Base-by-base conservation (phyloP, 2,888 invertebrate genomes). In the Pteria penguin region DNA sequence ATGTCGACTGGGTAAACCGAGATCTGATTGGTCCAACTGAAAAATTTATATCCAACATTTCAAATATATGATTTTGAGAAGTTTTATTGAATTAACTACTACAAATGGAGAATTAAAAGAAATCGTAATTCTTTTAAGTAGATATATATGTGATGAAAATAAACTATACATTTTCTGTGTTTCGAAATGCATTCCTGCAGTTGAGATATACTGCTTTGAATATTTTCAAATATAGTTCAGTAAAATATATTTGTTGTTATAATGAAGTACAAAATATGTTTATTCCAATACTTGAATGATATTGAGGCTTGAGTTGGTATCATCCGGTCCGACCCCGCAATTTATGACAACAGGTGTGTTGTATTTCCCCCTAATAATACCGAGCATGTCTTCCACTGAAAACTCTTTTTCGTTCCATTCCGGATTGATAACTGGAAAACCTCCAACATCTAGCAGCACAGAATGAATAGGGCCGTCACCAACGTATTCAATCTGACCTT, bases 1-100 rank as follows among this genome's bases (percentile, higher is more conserved):
- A 88, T 97, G 97, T 55, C 96, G 93, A 84, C 93, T 96, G 2
- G 97, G 97, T 82, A 97, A 93, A 0, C 96, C 96, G 85, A 97
- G 93, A 66, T 95, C 95, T 0, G 97, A 96, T 92, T 98, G 97
- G 92, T 98, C 97, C 86, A 98, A 95, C 94, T 97, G 94, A 26
- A 76, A n/a, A n/a, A n/a, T n/a, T n/a, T n/a, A n/a, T n/a, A n/a
- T n/a, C n/a, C n/a, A n/a, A n/a, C n/a, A n/a, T n/a, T n/a, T n/a
- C n/a, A n/a, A n/a, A n/a, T n/a, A n/a, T n/a, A n/a, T n/a, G n/a
- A n/a, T n/a, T n/a, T n/a, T n/a, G n/a, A n/a, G n/a, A n/a, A n/a
- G n/a, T n/a, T n/a, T n/a, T n/a, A n/a, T n/a, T n/a, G n/a, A n/a
- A n/a, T n/a, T n/a, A n/a, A n/a, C n/a, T n/a, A n/a, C n/a, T n/a